These are phyloP conservation scores for Microchirus variegatus DNA, from an alignment of 2,797 vertebrate genomes.

Conservation along the genomic window DNA sequence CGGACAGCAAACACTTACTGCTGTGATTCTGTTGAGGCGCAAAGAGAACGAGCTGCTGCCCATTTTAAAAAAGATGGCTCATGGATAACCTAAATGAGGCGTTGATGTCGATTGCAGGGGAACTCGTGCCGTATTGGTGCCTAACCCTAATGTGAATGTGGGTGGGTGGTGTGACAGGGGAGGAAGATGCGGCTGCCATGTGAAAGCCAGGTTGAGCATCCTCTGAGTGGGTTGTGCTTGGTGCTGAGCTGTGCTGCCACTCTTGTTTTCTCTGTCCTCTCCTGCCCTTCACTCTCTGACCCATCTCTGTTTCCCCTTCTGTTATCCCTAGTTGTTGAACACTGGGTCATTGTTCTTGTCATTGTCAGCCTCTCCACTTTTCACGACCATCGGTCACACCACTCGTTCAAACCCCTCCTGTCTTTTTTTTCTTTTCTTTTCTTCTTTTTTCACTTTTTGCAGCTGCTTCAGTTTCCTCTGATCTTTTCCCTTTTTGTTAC, in stretches of 20 bases:
- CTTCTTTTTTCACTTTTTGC: constrained; percentile 10
- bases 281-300: constrained; percentile 37
- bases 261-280: constrained; percentile 55
- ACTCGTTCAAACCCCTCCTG: constrained; percentile 25
- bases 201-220: constrained; percentile 11
- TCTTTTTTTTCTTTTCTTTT: neutral
- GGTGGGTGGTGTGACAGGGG: constrained; percentile 1
- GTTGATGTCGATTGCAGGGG: too few relatives aligned
- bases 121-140: too few relatives aligned
- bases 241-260: constrained; percentile 44
- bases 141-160: neutral
- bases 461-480: constrained; percentile 24
- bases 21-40: too few relatives aligned
- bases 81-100: too few relatives aligned
- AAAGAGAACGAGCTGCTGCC: too few relatives aligned
- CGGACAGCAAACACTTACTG: too few relatives aligned
- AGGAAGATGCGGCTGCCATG: constrained; percentile 15
- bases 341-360: constrained; percentile 66
- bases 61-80: too few relatives aligned
- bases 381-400: constrained; percentile 54
- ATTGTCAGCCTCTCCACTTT: constrained; percentile 31
- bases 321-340: constrained; percentile 49
- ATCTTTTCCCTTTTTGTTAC: constrained; percentile 20
- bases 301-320: constrained; percentile 29
- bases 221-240: constrained; percentile 45